phyloP scores from a whole-genome alignment of 2,888 invertebrate genomes.

The Drosophila diplacantha region DNA sequence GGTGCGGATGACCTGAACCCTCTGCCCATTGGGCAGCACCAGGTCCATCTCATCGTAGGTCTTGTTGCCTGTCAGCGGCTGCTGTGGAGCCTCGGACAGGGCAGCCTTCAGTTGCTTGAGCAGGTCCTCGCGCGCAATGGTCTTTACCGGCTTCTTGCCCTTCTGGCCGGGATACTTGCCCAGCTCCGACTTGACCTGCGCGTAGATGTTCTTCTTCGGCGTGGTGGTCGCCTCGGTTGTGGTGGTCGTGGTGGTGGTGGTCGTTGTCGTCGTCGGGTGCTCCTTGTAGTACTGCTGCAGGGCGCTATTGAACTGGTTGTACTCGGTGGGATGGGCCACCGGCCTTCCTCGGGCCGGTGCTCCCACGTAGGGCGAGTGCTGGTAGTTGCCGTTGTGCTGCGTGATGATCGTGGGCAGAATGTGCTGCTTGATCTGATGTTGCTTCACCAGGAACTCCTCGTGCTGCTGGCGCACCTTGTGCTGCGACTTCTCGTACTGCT shows the following conservation, averaged over 20 bases:
- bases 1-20: conserved; percentile 85
- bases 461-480: conserved; percentile 86
- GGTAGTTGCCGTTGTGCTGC: conserved; percentile 73
- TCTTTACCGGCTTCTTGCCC: conserved; percentile 78
- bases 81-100: conserved; percentile 83
- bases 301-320: conserved; percentile 82
- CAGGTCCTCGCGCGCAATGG: conserved; percentile 84
- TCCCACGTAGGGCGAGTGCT: conserved; percentile 63
- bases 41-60: conserved; percentile 87
- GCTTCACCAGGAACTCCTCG: conserved; percentile 84
- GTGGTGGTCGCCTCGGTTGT: conserved; percentile 79
- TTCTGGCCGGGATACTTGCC: conserved; percentile 70
- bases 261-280: conserved; percentile 84
- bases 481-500: conserved; percentile 87
- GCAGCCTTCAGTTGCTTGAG: conserved; percentile 86
- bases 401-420: conserved; percentile 75
- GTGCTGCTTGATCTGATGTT: conserved; percentile 81
- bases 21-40: conserved; percentile 85
- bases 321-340: conserved; percentile 81
- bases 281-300: conserved; percentile 83
- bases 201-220: conserved; percentile 81
- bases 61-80: conserved; percentile 81
- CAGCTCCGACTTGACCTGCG: conserved; percentile 80
- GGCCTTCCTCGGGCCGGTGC: conserved; percentile 75
- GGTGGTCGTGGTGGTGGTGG: conserved; percentile 83